Percentiles rank a stretch among this genome's conserved stretches.
Conservation (phyloP, 2,113 vertebrate genomes). For the Nothocercus nigrocapillus region DNA sequence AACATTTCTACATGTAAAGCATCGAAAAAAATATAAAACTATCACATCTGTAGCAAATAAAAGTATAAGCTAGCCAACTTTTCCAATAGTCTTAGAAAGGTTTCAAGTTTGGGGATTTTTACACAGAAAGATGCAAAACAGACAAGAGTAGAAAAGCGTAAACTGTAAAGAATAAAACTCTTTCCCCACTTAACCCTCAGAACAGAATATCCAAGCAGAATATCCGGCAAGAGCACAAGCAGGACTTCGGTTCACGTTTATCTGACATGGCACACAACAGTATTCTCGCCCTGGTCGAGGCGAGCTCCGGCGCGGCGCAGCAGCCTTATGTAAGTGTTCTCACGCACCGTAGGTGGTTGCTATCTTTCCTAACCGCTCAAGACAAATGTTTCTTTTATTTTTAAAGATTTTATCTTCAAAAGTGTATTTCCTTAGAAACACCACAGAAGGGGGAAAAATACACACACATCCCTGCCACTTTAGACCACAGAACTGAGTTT, state of each 20-base stretch:
- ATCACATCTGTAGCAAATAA: background rate
- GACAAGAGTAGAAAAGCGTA: background rate
- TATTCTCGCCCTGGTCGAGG: background rate
- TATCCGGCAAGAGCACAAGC: background rate
- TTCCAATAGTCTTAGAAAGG: background rate
- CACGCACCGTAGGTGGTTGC: conserved; percentile 56
- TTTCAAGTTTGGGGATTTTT: background rate
- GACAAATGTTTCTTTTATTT: conserved; percentile 55
- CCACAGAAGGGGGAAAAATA: background rate
- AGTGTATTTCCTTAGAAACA: conserved; percentile 46
- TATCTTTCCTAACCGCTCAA: conserved; percentile 43
- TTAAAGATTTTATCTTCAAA: conserved; percentile 58
- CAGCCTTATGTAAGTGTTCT: conserved; percentile 58
- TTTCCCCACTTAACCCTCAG: background rate
- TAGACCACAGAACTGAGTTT: background rate
- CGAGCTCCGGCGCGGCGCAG: background rate
- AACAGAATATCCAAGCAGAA: background rate
- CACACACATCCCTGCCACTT: background rate
- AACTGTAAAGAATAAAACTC: background rate
- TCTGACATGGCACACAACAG: background rate
- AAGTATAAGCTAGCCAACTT: background rate
- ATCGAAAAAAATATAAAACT: background rate
- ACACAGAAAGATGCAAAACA: background rate
- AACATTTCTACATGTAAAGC: background rate
- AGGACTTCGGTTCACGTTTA: background rate